A percentile compares a stretch with the other conserved stretches of the same genome.
Conservation (phyloP, 2,888 invertebrate genomes). For the Trichopoda pennipes region DNA sequence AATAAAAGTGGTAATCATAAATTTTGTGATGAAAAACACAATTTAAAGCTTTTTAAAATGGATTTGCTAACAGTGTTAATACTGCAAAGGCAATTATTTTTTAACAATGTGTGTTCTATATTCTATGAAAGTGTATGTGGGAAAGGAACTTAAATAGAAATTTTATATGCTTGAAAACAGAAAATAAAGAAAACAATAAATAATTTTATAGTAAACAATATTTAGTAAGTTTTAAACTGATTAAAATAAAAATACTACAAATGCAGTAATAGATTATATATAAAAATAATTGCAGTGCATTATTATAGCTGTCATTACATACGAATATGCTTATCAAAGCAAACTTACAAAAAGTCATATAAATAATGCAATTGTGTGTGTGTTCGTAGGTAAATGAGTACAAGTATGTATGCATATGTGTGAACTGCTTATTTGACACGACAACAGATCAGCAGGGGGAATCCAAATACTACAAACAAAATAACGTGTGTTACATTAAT, state of each 20-base stretch:
- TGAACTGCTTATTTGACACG: slow-evolving; percentile 62
- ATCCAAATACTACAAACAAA: slow-evolving; percentile 34
- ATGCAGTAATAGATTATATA: slow-evolving; percentile 46
- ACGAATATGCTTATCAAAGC: slow-evolving; percentile 57
- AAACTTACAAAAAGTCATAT: slow-evolving; percentile 61
- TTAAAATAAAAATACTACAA: slow-evolving; percentile 41
- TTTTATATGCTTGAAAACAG: slow-evolving; percentile 8
- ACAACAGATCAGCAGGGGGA: slow-evolving; percentile 62
- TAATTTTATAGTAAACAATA: slow-evolving; percentile 39
- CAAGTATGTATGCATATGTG: slow-evolving; percentile 45
- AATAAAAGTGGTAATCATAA: slow-evolving; percentile 34
- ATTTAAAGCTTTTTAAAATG: slow-evolving; percentile 30
- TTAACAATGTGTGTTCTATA: slow-evolving; percentile 46
- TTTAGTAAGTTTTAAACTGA: slow-evolving; percentile 12
- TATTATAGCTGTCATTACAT: slow-evolving; percentile 55
- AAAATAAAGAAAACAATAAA: slow-evolving; percentile 18
- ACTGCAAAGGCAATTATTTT: slow-evolving; percentile 25
- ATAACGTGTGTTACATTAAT: slow-evolving; percentile 39
- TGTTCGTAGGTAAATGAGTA: slow-evolving; percentile 32
- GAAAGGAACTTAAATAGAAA: slow-evolving; percentile 26
- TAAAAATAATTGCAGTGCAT: slow-evolving; percentile 61
- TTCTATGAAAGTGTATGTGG: slow-evolving; percentile 38
- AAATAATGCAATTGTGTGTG: slow-evolving; percentile 45
- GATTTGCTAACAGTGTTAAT: slow-evolving; percentile 23
- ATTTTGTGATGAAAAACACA: slow-evolving; percentile 4